Conservation (phyloP, 2,113 vertebrate species). For the Arenaria interpres region DNA sequence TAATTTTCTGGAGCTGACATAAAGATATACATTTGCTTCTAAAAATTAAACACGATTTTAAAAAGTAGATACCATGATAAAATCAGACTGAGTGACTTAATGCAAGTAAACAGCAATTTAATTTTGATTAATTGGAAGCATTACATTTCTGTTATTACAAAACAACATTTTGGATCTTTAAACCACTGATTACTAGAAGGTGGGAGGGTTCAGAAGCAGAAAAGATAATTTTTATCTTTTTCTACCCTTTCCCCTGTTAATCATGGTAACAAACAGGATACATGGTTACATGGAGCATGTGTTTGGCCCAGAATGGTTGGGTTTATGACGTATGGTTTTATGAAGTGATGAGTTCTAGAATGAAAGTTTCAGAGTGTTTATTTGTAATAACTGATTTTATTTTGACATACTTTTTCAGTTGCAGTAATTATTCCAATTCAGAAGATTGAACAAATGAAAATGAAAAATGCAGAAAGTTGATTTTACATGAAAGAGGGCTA, state of each 20-base stretch:
- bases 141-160: neutral
- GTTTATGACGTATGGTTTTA: neutral
- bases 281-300: neutral
- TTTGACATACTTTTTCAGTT: neutral
- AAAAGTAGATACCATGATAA: neutral
- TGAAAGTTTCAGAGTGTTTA: neutral
- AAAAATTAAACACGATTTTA: neutral
- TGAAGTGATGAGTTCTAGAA: constrained; percentile 31
- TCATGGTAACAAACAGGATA: neutral
- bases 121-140: neutral
- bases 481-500: neutral
- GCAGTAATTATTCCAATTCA: neutral
- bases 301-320: neutral
- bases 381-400: neutral
- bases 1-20: neutral
- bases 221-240: constrained; percentile 20
- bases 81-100: neutral
- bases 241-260: neutral
- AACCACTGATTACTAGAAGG: neutral
- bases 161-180: neutral
- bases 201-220: neutral
- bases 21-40: neutral
- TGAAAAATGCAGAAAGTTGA: neutral
- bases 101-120: neutral
- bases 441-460: constrained; percentile 16